phyloP scores from a whole-genome alignment of 1,140 invertebrate species.

The Lamellibrachia luymesi region DNA sequence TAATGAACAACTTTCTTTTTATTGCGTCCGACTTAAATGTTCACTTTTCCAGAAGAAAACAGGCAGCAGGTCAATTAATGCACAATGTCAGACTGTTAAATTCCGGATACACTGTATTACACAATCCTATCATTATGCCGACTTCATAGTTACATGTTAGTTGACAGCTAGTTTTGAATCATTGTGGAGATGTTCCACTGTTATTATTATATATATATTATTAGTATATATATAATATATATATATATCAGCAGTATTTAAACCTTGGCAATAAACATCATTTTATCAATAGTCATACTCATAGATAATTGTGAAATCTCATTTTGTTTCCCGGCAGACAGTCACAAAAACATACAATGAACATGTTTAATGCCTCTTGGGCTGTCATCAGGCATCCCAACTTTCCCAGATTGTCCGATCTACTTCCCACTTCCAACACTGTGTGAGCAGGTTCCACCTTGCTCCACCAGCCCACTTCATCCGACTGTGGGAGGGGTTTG shows the following conservation, averaged over 20 bases:
- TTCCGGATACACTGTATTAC: neutral
- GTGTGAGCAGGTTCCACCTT: too few relatives aligned
- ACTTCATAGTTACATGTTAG: neutral
- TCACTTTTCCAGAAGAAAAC: neutral
- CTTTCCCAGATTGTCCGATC: neutral
- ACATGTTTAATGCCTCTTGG: neutral
- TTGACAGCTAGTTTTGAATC: neutral
- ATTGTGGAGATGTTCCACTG: neutral
- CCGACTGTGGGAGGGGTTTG: too few relatives aligned
- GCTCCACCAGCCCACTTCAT: too few relatives aligned
- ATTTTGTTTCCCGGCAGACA: neutral
- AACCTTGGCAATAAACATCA: neutral
- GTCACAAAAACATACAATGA: neutral
- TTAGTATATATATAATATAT: too few relatives aligned
- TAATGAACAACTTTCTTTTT: neutral
- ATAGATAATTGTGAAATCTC: neutral
- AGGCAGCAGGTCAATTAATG: neutral
- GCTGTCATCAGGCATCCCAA: neutral
- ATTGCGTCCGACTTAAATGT: neutral
- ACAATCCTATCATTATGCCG: neutral
- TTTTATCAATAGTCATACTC: neutral
- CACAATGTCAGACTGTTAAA: neutral
- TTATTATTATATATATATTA: neutral
- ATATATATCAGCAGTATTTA: neutral
- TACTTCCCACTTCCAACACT: too few relatives aligned